Conservation (phyloP, 2,113 vertebrate species). For the Australoheros scitulus region DNA sequence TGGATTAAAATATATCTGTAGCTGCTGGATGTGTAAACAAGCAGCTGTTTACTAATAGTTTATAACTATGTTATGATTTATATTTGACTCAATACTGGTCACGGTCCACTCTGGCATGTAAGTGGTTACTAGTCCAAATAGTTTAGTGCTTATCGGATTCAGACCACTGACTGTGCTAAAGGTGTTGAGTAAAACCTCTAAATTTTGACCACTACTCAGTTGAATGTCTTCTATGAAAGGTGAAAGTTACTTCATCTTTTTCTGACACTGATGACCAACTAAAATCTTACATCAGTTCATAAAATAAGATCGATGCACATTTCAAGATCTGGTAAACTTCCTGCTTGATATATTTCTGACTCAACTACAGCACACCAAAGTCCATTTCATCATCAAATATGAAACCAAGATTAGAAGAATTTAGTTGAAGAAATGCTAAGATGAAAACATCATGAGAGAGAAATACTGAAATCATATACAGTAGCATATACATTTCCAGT, state of each 20-base stretch:
- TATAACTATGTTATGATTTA: background rate
- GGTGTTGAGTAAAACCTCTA: background rate
- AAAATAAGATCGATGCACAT: background rate
- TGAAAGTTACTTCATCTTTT: fast-evolving
- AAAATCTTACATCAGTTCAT: background rate
- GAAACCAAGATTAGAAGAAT: background rate
- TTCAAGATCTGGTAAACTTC: background rate
- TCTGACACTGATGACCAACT: background rate
- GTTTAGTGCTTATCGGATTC: background rate
- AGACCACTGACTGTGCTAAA: background rate
- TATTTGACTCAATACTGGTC: background rate
- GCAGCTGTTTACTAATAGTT: background rate
- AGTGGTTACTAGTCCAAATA: background rate
- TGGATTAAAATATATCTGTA: background rate
- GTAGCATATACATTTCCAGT: no score
- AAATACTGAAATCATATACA: background rate
- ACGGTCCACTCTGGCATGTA: background rate
- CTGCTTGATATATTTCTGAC: background rate
- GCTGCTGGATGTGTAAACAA: background rate
- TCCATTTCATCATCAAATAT: background rate
- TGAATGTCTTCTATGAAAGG: background rate
- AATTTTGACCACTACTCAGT: fast-evolving
- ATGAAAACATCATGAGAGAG: background rate
- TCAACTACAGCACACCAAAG: background rate
- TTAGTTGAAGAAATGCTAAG: background rate